Base-by-base conservation (phyloP, 2,113 vertebrate species). In the Ammodytes dubius region DNA sequence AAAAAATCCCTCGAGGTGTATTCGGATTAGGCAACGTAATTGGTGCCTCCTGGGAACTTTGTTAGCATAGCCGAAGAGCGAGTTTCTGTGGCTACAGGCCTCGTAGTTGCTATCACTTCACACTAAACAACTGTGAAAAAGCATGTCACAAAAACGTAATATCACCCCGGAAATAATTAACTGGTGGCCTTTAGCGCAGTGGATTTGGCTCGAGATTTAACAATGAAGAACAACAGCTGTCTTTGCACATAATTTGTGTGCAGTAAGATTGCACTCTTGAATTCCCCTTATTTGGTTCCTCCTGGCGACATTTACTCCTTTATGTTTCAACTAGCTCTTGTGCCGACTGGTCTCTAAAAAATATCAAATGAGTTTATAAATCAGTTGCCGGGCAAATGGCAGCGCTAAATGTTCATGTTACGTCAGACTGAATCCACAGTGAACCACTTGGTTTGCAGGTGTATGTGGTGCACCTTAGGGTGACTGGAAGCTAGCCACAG, bases 151-250 rank as follows among this genome's bases (percentile, higher is more conserved):
- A 46, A 77, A 40, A 64, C 4, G 6, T 15, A 60, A 58, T 4
- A 13, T 11, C 69, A 50, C 54, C 19, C 37, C 47, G n/a, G 0
- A 54, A 50, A 52, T 67, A 47, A 68, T 68, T 56, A 67, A 76
- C 49, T 47, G 27, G 39, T 57, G 76, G 58, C 60, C 39, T 83
- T 83, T 72, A 42, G 14, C 2, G 1, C 7, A 15, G 49, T 19
- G 35, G 42, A 59, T 66, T 72, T 73, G 72, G 42, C 64, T 42
- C 0, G 0, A 59, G 17, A 67, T 54, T 49, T 57, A 74, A 78
- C 59, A 69, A 13, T 37, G n/a, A 81, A 17, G 49, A 82, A 67
- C 61, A 79, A 11, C 64, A 76, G 59, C 72, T 56, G 85, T 83
- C 63, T 70, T 69, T 47, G 49, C 7, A 35, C 8, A 47, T 74